These are phyloP conservation scores for Hyposmocoma kahamanoa DNA, from an alignment of 1,140 invertebrate genomes.

Conservation along the genomic window DNA sequence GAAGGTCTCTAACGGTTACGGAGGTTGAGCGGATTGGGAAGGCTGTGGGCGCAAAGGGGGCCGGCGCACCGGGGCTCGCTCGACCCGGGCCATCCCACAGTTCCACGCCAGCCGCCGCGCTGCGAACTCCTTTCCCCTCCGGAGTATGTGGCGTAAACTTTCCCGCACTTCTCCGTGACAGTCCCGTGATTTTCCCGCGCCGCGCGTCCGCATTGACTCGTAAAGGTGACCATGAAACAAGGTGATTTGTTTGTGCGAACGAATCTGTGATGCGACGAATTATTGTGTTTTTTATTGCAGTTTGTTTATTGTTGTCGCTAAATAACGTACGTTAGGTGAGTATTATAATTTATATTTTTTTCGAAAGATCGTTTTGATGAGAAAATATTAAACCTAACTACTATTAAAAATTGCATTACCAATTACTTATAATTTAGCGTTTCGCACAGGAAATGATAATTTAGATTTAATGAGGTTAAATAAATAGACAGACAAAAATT, in stretches of 20 bases:
- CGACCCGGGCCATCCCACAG: conserved; percentile 21
- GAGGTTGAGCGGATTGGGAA: no score
- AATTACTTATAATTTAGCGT: no score
- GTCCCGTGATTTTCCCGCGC: conserved; percentile 12
- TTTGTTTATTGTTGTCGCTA: no score
- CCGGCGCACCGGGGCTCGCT: conserved; percentile 10
- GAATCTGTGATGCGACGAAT: conserved; percentile 6
- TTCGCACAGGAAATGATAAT: no score
- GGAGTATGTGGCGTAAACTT: conserved; percentile 11
- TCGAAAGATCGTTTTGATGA: no score
- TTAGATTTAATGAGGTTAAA: no score
- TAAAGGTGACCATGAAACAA: neutral
- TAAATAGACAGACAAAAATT: no score
- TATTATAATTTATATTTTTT: no score
- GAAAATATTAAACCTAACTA: no score
- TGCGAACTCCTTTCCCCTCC: conserved; percentile 13
- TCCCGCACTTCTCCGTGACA: conserved; percentile 22
- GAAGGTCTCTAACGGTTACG: no score
- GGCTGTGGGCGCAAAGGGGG: conserved; percentile 10
- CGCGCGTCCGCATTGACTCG: neutral
- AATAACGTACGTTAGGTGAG: no score
- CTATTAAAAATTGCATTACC: no score
- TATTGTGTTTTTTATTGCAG: conserved; percentile 6
- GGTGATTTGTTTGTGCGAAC: conserved; percentile 5
- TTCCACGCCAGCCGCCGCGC: conserved; percentile 19